A percentile compares a stretch with the other conserved stretches of the same genome.
phyloP scores from a whole-genome alignment of 2,888 invertebrate species.

The Cheilosia scutellata region DNA sequence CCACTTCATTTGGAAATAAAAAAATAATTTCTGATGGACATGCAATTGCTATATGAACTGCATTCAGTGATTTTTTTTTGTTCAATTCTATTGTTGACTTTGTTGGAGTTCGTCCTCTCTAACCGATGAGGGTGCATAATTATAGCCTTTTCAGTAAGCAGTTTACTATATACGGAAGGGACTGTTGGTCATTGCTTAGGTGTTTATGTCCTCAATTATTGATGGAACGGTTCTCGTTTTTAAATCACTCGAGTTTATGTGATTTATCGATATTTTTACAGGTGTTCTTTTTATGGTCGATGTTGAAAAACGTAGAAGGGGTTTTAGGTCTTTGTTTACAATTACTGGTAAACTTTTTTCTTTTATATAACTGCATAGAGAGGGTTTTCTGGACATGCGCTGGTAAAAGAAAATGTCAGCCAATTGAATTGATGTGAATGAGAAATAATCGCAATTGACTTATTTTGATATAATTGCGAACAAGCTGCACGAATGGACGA shows the following conservation, averaged over 20 bases:
- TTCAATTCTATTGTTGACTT: constrained; percentile 65
- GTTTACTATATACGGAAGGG: constrained; percentile 33
- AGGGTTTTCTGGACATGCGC: neutral
- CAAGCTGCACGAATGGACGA: too few species aligned
- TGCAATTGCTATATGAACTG: constrained; percentile 47
- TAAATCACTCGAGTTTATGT: constrained; percentile 65
- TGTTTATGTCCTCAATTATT: constrained; percentile 70
- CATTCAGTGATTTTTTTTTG: constrained; percentile 8
- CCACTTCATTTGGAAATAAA: constrained; percentile 41
- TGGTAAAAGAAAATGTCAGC: neutral
- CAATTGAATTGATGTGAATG: too few species aligned
- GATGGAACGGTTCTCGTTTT: constrained; percentile 48
- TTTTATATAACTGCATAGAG: neutral
- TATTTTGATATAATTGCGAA: too few species aligned
- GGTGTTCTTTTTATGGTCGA: constrained; percentile 52
- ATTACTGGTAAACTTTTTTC: constrained; percentile 4
- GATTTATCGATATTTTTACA: constrained; percentile 74
- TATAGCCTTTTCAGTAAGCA: constrained; percentile 11
- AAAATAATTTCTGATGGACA: constrained; percentile 44
- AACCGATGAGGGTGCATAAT: constrained; percentile 10
- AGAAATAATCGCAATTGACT: too few species aligned
- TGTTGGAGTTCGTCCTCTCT: constrained; percentile 11
- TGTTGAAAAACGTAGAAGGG: neutral
- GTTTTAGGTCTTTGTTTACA: constrained; percentile 44
- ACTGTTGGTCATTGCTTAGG: constrained; percentile 67